Percentiles rank a stretch among this genome's conserved stretches.
phyloP scores from a whole-genome alignment of 2,113 vertebrate genomes.

The Podocnemis expansa region DNA sequence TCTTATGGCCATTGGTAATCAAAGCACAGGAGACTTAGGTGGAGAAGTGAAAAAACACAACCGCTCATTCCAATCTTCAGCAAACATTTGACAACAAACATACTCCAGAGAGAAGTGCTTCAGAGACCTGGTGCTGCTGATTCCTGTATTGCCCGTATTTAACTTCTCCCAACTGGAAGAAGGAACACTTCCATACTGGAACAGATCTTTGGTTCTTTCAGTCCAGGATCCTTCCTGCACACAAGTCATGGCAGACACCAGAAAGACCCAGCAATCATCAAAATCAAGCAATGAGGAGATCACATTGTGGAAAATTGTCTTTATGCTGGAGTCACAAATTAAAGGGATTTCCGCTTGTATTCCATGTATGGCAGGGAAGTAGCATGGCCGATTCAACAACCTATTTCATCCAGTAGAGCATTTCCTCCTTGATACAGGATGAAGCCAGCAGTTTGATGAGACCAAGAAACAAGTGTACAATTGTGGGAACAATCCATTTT shows the following conservation, averaged over 20 bases:
- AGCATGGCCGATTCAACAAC: background rate
- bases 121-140: accelerated
- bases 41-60: background rate
- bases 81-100: accelerated
- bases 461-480: background rate
- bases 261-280: background rate
- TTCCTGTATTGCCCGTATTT: background rate
- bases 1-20: background rate
- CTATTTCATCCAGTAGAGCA: background rate
- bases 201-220: background rate
- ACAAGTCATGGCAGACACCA: accelerated
- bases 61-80: background rate
- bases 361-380: background rate
- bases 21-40: accelerated
- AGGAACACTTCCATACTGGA: background rate
- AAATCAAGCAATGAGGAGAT: background rate
- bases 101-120: background rate
- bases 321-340: background rate
- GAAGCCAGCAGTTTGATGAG: background rate
- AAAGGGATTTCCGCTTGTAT: background rate
- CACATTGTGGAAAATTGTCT: background rate
- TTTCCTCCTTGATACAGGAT: background rate
- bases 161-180: background rate
- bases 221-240: background rate
- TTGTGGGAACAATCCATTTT: background rate